These are phyloP conservation scores for Machaerirhynchus nigripectus DNA, from an alignment of 2,113 vertebrate genomes.

Conservation along the genomic window DNA sequence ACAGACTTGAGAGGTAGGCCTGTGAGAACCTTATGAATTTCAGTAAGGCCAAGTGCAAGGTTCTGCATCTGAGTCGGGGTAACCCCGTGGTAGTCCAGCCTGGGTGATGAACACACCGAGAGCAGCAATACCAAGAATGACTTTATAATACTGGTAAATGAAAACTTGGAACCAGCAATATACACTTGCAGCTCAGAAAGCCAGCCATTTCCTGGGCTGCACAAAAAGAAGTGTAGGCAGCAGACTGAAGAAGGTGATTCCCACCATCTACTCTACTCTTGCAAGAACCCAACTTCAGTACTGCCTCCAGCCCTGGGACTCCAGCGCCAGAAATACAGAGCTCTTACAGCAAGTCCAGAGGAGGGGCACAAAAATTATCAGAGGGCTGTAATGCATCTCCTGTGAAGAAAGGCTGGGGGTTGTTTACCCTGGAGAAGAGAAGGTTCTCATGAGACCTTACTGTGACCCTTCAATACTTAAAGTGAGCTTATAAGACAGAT, in stretches of 20 bases:
- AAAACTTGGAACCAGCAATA: neutral
- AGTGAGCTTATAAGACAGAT: too few species aligned
- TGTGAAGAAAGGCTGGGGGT: fast-evolving
- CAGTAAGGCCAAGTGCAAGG: neutral
- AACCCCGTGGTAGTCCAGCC: neutral
- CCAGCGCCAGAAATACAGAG: neutral
- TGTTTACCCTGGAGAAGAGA: neutral
- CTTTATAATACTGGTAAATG: neutral
- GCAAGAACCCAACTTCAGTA: neutral
- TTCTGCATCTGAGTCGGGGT: neutral
- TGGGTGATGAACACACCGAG: neutral
- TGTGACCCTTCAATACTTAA: neutral
- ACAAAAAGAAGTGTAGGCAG: neutral
- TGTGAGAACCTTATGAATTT: neutral
- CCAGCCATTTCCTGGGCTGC: neutral
- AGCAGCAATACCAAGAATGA: neutral
- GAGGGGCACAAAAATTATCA: neutral
- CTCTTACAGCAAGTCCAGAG: neutral
- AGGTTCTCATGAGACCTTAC: neutral
- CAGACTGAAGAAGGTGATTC: neutral
- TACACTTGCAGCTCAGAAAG: neutral
- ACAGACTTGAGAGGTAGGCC: neutral
- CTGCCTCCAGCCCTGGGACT: neutral
- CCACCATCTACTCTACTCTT: neutral
- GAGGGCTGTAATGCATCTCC: neutral